Base-by-base conservation (phyloP, 2,888 invertebrate genomes). In the Hipparchia sbordonii region DNA sequence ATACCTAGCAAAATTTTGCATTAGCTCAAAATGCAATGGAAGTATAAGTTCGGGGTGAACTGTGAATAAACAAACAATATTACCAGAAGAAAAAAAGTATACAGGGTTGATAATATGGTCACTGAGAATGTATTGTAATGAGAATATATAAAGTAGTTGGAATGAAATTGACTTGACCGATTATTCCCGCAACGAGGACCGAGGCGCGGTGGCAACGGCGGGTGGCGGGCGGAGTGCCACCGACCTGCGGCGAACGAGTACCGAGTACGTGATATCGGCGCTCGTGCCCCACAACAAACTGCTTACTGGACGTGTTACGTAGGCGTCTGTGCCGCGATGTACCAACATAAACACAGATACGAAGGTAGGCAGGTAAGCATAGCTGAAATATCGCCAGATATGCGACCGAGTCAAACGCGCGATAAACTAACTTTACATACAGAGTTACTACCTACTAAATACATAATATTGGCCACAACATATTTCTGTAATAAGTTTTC, bases 211-310 rank as follows among this genome's bases (percentile, higher is more conserved):
- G 85, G 84, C 83, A 83, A 85, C 81, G 82, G 88, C 88, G 89
- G 89, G 89, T 85, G 88, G 91, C 86, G 88, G 88, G 91, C 81
- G 82, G 81, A 80, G 80, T 82, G 82, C 82, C 82, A 81, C 89
- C 90, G 84, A 88, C 89, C 86, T 87, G 87, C 87, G 89, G 88
- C 87, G 87, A 90, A 88, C 89, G 86, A 85, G 89, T 86, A 90
- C 90, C 89, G 86, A 85, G 89, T 86, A 90, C 90, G 90, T 90
- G 90, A 91, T 91, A 91, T 89, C 90, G 88, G 89, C 89, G 90
- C 91, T 90, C 92, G 91, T 92, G 92, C 91, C 89, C 87, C 90
- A 93, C 91, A 92, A 92, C 92, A 93, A 92, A 92, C 91, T 92
- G 92, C 92, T 92, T 91, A 91, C 90, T 92, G 92, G 90, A 91